Percentiles rank a stretch among this genome's conserved stretches.
Conservation (phyloP, 2,113 vertebrate species). For the Rafetus swinhoei region DNA sequence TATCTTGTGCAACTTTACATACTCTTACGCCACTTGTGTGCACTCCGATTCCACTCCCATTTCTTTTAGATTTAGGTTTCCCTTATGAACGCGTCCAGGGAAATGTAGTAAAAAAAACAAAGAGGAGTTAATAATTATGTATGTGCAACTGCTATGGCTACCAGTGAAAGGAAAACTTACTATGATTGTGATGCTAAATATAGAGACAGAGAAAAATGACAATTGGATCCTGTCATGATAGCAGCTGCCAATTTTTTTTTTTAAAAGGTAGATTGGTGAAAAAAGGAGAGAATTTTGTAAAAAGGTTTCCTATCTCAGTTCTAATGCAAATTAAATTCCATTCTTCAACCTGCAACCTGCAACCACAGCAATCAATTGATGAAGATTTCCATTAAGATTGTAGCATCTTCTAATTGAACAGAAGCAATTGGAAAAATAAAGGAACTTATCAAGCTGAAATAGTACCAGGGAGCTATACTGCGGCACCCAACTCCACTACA, state of each 20-base stretch:
- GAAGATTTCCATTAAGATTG: background rate
- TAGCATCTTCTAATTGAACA: background rate
- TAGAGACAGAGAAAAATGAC: conserved; percentile 8
- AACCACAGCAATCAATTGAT: conserved; percentile 23
- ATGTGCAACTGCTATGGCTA: background rate
- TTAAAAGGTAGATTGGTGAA: background rate
- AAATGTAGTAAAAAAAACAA: fast-evolving
- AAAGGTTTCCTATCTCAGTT: conserved; percentile 21
- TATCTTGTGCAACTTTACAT: conserved; percentile 5
- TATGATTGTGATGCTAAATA: conserved; percentile 19
- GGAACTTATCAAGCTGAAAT: conserved; percentile 32
- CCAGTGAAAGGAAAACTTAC: conserved; percentile 14
- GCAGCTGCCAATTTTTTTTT: background rate
- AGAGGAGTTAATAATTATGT: conserved; percentile 21
- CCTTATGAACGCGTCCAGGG: background rate
- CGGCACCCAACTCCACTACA: conserved; percentile 32
- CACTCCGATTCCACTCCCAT: background rate
- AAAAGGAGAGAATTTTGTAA: conserved; percentile 28
- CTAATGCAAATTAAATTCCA: conserved; percentile 59
- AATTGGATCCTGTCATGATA: background rate
- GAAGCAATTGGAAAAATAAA: background rate
- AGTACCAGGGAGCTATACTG: conserved; percentile 9
- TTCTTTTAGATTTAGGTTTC: background rate
- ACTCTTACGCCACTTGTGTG: background rate
- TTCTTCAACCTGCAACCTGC: conserved; percentile 19